Conservation (phyloP, 2,113 vertebrate genomes). For the Corythoichthys haematopterus region DNA sequence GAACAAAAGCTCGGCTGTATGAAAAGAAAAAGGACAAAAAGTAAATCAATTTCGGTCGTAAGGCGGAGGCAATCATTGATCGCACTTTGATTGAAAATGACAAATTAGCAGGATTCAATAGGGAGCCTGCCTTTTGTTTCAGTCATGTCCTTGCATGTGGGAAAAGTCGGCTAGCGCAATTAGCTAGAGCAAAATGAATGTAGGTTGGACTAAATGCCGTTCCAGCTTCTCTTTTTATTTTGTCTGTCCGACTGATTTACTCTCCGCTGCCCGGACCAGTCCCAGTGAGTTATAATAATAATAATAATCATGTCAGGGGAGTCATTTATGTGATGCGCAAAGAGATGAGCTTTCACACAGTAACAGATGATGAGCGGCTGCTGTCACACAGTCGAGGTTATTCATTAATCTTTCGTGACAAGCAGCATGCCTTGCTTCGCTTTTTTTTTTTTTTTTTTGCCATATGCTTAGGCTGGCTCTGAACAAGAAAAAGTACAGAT, state of each 20-base stretch:
- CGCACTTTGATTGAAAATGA: too few species aligned
- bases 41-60: too few species aligned
- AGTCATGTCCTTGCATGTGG: too few species aligned
- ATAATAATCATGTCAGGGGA: background rate
- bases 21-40: too few species aligned
- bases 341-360: constrained; percentile 6
- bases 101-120: too few species aligned
- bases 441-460: background rate
- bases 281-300: background rate
- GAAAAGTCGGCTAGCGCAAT: too few species aligned
- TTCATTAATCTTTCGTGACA: constrained; percentile 42
- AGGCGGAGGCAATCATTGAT: background rate
- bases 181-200: too few species aligned
- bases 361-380: constrained; percentile 42
- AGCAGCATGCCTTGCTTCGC: constrained; percentile 7
- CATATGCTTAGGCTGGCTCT: too few species aligned
- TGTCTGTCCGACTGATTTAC: background rate
- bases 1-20: background rate
- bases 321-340: constrained; percentile 3
- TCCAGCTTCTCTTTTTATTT: too few species aligned
- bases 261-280: background rate
- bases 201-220: too few species aligned
- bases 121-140: too few species aligned
- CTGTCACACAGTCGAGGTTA: constrained; percentile 32
- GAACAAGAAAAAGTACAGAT: too few species aligned